phyloP scores from a whole-genome alignment of 2,113 vertebrate genomes.

The Ictidomys tridecemlineatus region DNA sequence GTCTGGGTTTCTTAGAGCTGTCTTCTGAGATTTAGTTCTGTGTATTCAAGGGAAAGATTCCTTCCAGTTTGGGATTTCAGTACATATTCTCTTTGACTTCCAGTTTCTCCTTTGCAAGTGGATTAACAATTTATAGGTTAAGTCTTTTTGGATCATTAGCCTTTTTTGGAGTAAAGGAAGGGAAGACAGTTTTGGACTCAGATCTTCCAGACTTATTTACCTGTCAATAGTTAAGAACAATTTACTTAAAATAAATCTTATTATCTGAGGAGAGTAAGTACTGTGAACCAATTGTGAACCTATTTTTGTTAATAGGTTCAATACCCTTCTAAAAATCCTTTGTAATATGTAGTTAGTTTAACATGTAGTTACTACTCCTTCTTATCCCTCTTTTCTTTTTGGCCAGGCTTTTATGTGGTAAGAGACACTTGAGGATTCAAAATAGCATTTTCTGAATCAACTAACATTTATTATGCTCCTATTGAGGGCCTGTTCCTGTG shows the following conservation, averaged over 20 bases:
- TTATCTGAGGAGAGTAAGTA: conserved; percentile 27
- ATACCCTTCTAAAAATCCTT: conserved; percentile 39
- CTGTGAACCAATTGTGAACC: not conserved
- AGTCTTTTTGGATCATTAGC: not conserved
- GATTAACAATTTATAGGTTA: not conserved
- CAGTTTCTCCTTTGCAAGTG: not conserved
- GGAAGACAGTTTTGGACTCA: conserved; percentile 6
- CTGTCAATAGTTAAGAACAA: conserved; percentile 27
- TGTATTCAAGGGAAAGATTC: not conserved
- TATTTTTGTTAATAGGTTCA: conserved; percentile 39
- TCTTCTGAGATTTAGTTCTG: conserved; percentile 52
- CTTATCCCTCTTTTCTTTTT: not conserved
- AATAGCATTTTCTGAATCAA: conserved; percentile 56
- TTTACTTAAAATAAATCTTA: conserved; percentile 16
- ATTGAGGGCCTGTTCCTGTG: not conserved
- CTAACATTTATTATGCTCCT: conserved; percentile 31
- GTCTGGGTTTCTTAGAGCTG: not conserved
- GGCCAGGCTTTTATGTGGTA: not conserved
- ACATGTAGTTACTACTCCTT: not conserved
- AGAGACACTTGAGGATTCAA: conserved; percentile 32
- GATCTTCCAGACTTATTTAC: conserved; percentile 20
- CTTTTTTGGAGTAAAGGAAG: not conserved
- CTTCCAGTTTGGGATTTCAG: conserved; percentile 26
- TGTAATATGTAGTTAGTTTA: not conserved
- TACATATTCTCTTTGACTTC: not conserved